Evolutionary conservation across 2,888 invertebrate genomes (phyloP).

Genomic region (Campoplex nolae): DNA sequence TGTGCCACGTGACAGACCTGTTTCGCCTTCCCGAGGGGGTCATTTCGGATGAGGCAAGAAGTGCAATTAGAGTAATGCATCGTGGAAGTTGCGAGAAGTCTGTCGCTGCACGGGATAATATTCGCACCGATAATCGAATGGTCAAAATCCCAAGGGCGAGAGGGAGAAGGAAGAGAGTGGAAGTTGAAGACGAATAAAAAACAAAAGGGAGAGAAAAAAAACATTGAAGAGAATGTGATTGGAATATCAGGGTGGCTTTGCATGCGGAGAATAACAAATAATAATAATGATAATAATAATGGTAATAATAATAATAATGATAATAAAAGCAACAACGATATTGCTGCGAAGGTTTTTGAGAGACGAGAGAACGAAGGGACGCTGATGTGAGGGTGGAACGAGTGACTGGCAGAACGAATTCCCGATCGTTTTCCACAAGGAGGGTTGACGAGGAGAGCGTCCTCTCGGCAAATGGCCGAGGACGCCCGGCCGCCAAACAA

Average conservation of each 20-base stretch:
- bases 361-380: slow-evolving; percentile 53
- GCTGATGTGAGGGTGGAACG: slow-evolving; percentile 28
- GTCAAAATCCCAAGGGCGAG: slow-evolving; percentile 43
- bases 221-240: slow-evolving; percentile 39
- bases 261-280: slow-evolving; percentile 14
- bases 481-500: slow-evolving; percentile 84
- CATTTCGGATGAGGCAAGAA: slow-evolving; percentile 6
- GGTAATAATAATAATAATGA: slow-evolving; percentile 55
- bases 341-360: slow-evolving; percentile 37
- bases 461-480: slow-evolving; percentile 83
- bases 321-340: slow-evolving; percentile 49
- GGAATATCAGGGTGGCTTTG: slow-evolving; percentile 40
- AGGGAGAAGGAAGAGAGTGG: background rate
- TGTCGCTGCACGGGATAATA: background rate
- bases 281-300: slow-evolving; percentile 58
- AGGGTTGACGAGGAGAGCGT: slow-evolving; percentile 76
- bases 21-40: slow-evolving; percentile 47
- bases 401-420: slow-evolving; percentile 60
- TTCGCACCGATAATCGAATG: slow-evolving; percentile 18
- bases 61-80: slow-evolving; percentile 22
- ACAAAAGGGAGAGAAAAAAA: background rate
- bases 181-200: background rate
- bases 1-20: slow-evolving; percentile 57
- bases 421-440: slow-evolving; percentile 67
- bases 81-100: background rate